A percentile compares a stretch with the other conserved stretches of the same genome.
Conservation (phyloP, 2,113 vertebrate genomes). For the Pluvialis apricaria region DNA sequence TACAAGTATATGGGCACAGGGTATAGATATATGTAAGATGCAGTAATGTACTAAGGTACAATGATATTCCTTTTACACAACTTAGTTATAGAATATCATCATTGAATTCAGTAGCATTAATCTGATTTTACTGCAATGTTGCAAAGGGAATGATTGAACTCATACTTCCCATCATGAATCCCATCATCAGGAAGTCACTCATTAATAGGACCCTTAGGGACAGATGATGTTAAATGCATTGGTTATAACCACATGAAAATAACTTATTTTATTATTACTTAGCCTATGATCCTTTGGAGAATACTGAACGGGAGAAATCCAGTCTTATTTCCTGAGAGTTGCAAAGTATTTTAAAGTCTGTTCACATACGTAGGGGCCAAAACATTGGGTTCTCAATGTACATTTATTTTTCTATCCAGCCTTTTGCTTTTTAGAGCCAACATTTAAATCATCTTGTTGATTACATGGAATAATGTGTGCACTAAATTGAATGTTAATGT, state of each 20-base stretch:
- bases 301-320: background rate
- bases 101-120: background rate
- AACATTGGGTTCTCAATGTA: background rate
- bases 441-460: background rate
- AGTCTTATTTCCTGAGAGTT: background rate
- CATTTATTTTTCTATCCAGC: background rate
- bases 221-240: background rate
- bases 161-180: background rate
- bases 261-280: background rate
- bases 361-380: background rate
- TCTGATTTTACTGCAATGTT: background rate
- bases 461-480: background rate
- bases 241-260: background rate
- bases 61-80: background rate
- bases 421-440: background rate
- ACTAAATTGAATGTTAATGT: slow-evolving; percentile 28
- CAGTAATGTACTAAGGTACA: background rate
- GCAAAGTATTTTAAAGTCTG: background rate
- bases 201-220: background rate
- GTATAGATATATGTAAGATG: background rate
- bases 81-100: background rate
- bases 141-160: background rate
- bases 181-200: background rate
- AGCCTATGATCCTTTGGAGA: background rate
- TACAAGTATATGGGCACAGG: background rate